Conservation (phyloP, 2,888 invertebrate species). For the Sisyra nigra region DNA sequence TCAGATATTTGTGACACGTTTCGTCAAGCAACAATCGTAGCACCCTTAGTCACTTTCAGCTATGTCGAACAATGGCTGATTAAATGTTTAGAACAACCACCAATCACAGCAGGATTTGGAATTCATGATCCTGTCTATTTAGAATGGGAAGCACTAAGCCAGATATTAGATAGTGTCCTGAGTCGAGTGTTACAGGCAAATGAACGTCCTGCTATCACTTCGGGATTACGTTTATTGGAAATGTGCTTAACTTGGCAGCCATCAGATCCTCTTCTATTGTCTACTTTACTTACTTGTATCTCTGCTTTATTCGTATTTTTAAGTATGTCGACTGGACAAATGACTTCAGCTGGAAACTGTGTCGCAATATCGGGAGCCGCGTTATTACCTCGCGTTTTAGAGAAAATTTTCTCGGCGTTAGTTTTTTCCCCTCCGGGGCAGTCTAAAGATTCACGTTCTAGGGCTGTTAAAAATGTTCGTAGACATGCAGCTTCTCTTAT, state of each 20-base stretch:
- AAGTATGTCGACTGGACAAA: constrained; percentile 70
- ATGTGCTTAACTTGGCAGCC: constrained; percentile 62
- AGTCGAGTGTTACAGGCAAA: constrained; percentile 57
- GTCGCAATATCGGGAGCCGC: constrained; percentile 46
- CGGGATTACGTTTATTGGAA: constrained; percentile 62
- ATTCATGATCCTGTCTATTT: constrained; percentile 51
- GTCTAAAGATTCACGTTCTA: constrained; percentile 46
- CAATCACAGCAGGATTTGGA: constrained; percentile 23
- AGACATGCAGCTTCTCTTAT: constrained; percentile 80
- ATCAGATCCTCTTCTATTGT: constrained; percentile 63
- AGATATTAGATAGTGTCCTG: constrained; percentile 67
- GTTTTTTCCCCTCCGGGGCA: constrained; percentile 54
- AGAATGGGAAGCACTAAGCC: constrained; percentile 72
- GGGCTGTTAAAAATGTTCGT: constrained; percentile 68
- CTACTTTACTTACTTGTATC: constrained; percentile 75
- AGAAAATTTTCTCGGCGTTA: constrained; percentile 77
- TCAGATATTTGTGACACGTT: constrained; percentile 70
- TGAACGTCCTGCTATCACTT: constrained; percentile 57
- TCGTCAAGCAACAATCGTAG: constrained; percentile 62
- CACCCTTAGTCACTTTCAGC: constrained; percentile 66
- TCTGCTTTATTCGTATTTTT: constrained; percentile 85
- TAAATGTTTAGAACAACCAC: constrained; percentile 43
- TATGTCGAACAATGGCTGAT: constrained; percentile 74
- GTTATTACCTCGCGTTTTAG: constrained; percentile 61
- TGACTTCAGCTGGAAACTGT: constrained; percentile 37